Conservation (phyloP, 2,113 vertebrate genomes). For the Caracal caracal region DNA sequence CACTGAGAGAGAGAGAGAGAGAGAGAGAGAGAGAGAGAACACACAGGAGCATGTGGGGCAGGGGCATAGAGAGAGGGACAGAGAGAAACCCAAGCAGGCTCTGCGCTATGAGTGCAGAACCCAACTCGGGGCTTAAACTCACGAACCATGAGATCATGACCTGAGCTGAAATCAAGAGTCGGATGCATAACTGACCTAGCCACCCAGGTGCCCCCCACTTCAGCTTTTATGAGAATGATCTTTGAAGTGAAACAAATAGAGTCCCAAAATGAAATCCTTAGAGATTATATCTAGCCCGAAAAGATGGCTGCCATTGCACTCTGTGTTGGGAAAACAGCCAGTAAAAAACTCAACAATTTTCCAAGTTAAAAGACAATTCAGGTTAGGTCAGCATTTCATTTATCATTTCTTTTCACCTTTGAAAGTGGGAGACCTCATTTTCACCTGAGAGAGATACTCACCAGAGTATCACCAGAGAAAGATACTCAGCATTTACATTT, state of each 20-base stretch:
- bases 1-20: too few relatives aligned
- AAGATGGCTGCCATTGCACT: neutral
- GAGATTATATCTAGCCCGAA: neutral
- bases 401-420: constrained; percentile 23
- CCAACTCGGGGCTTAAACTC: too few relatives aligned
- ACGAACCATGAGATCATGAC: too few relatives aligned
- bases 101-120: too few relatives aligned
- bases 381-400: constrained; percentile 21
- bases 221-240: neutral
- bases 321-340: neutral
- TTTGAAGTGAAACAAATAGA: neutral
- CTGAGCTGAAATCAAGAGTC: too few relatives aligned
- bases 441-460: neutral
- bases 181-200: too few relatives aligned
- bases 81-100: too few relatives aligned
- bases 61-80: too few relatives aligned
- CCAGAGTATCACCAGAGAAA: neutral
- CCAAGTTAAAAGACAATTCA: neutral
- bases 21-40: too few relatives aligned
- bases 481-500: neutral
- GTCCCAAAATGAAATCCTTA: neutral
- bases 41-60: too few relatives aligned
- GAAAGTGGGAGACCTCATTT: constrained; percentile 26
- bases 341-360: neutral
- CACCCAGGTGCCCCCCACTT: neutral